Conservation (phyloP, 2,888 invertebrate genomes). For the Bimastos eiseni region DNA sequence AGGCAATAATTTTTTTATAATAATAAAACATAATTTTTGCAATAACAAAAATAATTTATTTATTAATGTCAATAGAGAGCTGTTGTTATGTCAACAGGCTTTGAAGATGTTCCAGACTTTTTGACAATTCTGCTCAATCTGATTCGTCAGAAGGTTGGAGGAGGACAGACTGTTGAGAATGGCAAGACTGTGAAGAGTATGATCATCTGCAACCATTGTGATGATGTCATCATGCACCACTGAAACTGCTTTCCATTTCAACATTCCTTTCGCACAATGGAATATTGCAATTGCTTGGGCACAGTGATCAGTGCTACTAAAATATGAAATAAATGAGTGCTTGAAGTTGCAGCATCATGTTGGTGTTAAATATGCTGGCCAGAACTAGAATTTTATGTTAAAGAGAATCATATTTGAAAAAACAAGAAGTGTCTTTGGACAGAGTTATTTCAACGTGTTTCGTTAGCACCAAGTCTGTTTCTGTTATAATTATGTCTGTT, state of each 20-base stretch:
- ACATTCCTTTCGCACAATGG: slow-evolving; percentile 14
- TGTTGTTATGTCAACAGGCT: neutral
- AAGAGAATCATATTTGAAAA: neutral
- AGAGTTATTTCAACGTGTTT: neutral
- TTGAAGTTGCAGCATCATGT: neutral
- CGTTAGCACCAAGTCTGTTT: neutral
- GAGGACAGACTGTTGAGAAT: neutral
- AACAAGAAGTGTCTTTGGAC: neutral
- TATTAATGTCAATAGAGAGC: neutral
- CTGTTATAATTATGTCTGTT: neutral
- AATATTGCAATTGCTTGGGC: neutral
- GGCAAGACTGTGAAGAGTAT: neutral
- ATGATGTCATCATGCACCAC: neutral
- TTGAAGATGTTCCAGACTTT: slow-evolving; percentile 21
- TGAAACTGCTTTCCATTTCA: slow-evolving; percentile 15
- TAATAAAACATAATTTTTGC: too few species aligned
- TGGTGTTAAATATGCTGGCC: neutral
- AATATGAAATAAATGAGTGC: neutral
- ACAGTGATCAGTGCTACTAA: neutral
- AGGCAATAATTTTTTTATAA: neutral
- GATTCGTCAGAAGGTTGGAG: slow-evolving; percentile 15
- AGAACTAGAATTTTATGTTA: neutral
- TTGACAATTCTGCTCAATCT: slow-evolving; percentile 15
- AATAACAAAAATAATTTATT: neutral
- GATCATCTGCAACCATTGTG: neutral